Evolutionary conservation across 2,888 invertebrate species (phyloP).

Genomic region (Andrena bucephala): DNA sequence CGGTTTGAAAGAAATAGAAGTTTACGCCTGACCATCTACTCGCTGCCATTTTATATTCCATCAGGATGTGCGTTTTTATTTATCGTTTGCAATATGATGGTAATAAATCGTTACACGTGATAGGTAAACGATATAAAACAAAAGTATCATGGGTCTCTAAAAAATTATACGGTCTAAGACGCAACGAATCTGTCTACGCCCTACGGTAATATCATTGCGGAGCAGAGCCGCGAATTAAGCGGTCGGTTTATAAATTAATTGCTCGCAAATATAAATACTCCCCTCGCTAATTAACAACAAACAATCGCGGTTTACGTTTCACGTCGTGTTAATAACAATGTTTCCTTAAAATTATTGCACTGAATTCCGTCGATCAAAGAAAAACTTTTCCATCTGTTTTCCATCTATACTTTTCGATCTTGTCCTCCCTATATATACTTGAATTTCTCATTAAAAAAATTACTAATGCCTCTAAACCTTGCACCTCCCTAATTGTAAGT

Average conservation of each 20-base stretch:
- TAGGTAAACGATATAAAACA: conserved; percentile 67
- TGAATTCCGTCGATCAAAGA: conserved; percentile 31
- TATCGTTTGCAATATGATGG: conserved; percentile 69
- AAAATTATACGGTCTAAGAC: conserved; percentile 64
- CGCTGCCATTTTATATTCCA: conserved; percentile 8
- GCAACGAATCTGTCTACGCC: conserved; percentile 41
- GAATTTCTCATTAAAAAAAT: conserved; percentile 60
- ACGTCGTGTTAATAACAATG: conserved; percentile 35
- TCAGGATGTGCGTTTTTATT: conserved; percentile 72
- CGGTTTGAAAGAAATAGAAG: background rate
- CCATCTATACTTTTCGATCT: conserved; percentile 53
- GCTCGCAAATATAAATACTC: conserved; percentile 51
- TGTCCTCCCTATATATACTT: conserved; percentile 45
- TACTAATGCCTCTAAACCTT: conserved; percentile 60
- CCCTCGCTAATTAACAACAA: conserved; percentile 58
- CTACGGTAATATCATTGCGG: conserved; percentile 42
- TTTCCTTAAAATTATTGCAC: conserved; percentile 55
- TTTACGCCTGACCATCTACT: background rate
- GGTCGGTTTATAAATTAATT: conserved; percentile 48
- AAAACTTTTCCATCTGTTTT: conserved; percentile 4
- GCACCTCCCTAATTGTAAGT: conserved; percentile 20
- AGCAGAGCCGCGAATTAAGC: conserved; percentile 49
- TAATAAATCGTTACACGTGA: conserved; percentile 75
- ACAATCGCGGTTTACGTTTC: conserved; percentile 36
- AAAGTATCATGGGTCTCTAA: conserved; percentile 64